These are phyloP conservation scores for Etia nguti DNA, from an alignment of 2,113 vertebrate genomes.

Conservation along the genomic window DNA sequence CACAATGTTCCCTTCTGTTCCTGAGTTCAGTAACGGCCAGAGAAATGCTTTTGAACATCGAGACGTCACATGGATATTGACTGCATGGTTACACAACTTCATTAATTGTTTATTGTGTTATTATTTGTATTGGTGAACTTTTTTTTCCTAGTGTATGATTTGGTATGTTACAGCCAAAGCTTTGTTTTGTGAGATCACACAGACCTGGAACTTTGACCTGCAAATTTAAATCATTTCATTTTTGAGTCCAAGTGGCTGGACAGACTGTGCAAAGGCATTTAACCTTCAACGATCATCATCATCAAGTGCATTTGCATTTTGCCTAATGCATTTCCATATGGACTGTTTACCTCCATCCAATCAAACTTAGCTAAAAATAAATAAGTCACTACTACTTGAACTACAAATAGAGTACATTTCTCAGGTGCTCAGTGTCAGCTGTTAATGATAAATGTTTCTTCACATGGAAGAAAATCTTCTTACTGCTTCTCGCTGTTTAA, in stretches of 20 bases:
- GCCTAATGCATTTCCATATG: neutral
- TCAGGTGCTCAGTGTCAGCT: neutral
- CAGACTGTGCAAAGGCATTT: neutral
- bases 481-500: neutral
- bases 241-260: neutral
- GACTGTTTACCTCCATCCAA: neutral
- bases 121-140: neutral
- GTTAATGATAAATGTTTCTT: neutral
- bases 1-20: neutral
- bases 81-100: neutral
- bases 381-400: rapidly evolving
- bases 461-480: neutral
- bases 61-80: neutral
- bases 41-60: neutral
- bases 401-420: neutral
- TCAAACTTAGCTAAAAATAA: neutral
- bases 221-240: neutral
- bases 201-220: neutral
- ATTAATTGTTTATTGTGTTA: neutral
- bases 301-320: neutral
- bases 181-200: neutral
- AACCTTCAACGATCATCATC: neutral
- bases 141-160: neutral
- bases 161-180: neutral
- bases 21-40: neutral